phyloP scores from a whole-genome alignment of 2,113 vertebrate genomes.

The Chroicocephalus ridibundus region DNA sequence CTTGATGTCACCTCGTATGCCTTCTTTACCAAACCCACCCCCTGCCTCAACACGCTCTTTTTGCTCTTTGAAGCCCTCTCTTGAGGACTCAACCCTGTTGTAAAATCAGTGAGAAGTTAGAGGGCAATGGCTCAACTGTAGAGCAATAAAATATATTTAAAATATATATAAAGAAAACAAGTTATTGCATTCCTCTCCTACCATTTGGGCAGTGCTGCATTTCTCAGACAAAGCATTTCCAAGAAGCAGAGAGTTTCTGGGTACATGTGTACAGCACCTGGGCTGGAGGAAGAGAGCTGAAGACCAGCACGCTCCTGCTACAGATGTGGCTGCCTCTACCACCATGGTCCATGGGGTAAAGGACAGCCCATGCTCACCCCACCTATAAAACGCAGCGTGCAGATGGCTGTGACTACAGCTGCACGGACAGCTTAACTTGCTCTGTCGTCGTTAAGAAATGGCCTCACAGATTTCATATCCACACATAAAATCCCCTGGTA shows the following conservation, averaged over 20 bases:
- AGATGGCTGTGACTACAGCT: neutral
- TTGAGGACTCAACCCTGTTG: neutral
- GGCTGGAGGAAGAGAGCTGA: neutral
- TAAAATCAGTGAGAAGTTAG: neutral
- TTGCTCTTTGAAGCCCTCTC: neutral
- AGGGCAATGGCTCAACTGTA: neutral
- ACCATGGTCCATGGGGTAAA: neutral
- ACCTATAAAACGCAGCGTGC: neutral
- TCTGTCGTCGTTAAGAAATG: neutral
- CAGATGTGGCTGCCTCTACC: neutral
- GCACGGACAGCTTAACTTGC: neutral
- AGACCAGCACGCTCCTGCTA: neutral
- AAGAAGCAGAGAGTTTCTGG: neutral
- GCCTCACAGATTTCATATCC: neutral
- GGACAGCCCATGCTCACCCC: neutral
- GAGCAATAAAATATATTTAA: neutral
- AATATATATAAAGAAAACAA: neutral
- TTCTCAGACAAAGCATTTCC: neutral
- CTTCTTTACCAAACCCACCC: neutral
- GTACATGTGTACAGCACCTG: rapidly evolving
- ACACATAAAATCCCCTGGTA: neutral
- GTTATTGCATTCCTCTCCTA: neutral
- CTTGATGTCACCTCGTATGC: neutral
- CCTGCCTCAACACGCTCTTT: neutral
- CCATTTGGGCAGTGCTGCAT: neutral